Conservation (phyloP, 2,888 invertebrate species). For the Himalopsyche japonica region DNA sequence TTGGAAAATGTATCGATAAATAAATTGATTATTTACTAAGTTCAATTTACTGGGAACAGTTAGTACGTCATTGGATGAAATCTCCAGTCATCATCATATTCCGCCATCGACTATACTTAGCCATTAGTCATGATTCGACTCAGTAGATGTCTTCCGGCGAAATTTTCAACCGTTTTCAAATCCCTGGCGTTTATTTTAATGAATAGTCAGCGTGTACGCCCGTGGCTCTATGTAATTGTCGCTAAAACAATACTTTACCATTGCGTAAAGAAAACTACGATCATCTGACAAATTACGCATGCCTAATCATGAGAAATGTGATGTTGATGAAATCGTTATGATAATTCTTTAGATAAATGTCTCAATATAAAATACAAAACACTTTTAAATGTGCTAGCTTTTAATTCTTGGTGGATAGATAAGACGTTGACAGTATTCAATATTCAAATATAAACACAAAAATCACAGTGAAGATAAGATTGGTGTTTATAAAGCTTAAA, state of each 20-base stretch:
- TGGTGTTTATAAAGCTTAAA: too few species aligned
- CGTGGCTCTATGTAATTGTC: not conserved
- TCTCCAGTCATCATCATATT: not conserved
- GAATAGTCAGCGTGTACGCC: slow-evolving; percentile 11
- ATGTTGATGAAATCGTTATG: not conserved
- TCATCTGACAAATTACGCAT: not conserved
- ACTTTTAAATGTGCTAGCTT: too few species aligned
- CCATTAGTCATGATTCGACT: slow-evolving; percentile 33
- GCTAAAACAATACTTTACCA: not conserved
- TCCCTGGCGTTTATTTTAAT: slow-evolving; percentile 29
- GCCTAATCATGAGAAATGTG: not conserved
- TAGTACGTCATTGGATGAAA: slow-evolving; percentile 2
- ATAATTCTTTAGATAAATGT: too few species aligned
- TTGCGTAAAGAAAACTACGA: not conserved
- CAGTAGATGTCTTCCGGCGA: slow-evolving; percentile 21
- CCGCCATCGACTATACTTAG: slow-evolving; percentile 22
- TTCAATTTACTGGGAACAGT: too few species aligned
- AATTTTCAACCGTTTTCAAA: slow-evolving; percentile 11
- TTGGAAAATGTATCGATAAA: too few species aligned
- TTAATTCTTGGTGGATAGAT: too few species aligned
- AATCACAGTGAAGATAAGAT: too few species aligned
- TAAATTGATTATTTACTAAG: too few species aligned
- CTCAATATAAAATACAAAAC: too few species aligned
- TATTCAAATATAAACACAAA: too few species aligned
- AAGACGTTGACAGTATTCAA: too few species aligned